Evolutionary conservation across 2,888 invertebrate genomes (phyloP), one percentile per base, ranked within the genome.

Genomic region (Lithophane leautieri): DNA sequence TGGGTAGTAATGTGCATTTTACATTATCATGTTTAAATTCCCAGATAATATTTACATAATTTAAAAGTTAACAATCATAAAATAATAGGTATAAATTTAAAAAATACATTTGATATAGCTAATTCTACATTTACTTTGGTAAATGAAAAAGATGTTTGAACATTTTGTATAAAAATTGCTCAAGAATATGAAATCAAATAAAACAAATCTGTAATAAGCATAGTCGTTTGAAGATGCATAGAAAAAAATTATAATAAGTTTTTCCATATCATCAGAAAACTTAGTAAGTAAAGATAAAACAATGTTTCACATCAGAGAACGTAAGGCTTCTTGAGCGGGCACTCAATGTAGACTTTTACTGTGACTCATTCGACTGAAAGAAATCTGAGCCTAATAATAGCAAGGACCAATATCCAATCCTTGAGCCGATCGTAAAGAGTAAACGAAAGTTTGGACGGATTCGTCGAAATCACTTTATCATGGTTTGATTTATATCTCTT

Each of bases 301-400:
- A 86, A 89, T 89, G 89, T 90, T 86, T 88, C 87, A 89, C 86
- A 82, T 91, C 88, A 86, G 76, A 83, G 87, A 86, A 82, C 72
- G 79, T 78, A 81, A 80, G 85, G 83, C 71, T 80, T 78, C 76
- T 73, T 68, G 63, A 85, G 77, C 70, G 82, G 76, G 73, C 78
- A 83, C 77, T 84, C 83, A 77, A 83, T 73, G 63, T 76, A 84
- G 82, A 87, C 84, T 79, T 82, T 86, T 78, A 85, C 81, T 81
- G 34, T 76, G 73, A 76, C 78, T 83, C 84, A 86, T 84, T 89
- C 83, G 83, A 81, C 77, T 83, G 87, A 81, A 87, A 88, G 81
- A 85, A 89, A 87, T 85, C 84, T 80, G 67, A 67, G 74, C 76
- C 69, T 84, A 84, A 88, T 90, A 89, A 87, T 84, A 86, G 73